Percentiles rank a stretch among this genome's conserved stretches.
These are phyloP conservation scores for Phaetusa simplex DNA, from an alignment of 2,113 vertebrate species.

Conservation along the genomic window DNA sequence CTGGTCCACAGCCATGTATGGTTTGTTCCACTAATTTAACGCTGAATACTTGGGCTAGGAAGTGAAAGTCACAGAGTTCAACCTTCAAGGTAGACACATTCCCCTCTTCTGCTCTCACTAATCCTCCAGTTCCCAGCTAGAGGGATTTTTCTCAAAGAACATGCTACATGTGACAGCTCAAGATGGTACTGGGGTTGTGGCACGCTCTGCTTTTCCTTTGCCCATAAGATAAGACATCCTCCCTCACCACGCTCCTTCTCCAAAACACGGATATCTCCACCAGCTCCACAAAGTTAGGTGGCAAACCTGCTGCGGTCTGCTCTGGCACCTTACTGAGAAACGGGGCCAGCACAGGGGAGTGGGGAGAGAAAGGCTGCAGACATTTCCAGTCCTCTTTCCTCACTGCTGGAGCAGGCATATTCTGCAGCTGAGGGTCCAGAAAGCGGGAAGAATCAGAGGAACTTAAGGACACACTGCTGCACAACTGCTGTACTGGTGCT, in stretches of 20 bases:
- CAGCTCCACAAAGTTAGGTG: accelerated
- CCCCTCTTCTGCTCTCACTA: background rate
- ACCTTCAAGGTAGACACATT: accelerated
- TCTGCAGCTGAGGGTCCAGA: background rate
- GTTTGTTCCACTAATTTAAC: background rate
- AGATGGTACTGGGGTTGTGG: background rate
- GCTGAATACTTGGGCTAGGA: background rate
- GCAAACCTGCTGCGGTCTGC: background rate
- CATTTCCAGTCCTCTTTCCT: background rate
- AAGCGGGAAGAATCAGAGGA: background rate
- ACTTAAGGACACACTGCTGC: background rate
- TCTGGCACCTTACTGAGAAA: background rate
- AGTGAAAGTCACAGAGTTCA: background rate
- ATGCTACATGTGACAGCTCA: background rate
- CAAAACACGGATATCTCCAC: background rate
- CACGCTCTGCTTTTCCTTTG: background rate
- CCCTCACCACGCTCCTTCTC: background rate
- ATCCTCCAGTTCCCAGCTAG: background rate
- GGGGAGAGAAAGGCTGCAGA: background rate
- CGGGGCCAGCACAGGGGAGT: accelerated
- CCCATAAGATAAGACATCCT: background rate
- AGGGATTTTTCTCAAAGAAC: background rate
- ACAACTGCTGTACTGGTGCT: background rate
- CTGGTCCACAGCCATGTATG: background rate
- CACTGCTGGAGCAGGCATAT: background rate